Conservation (phyloP, 2,888 invertebrate genomes). For the Drosophila setosimentum region DNA sequence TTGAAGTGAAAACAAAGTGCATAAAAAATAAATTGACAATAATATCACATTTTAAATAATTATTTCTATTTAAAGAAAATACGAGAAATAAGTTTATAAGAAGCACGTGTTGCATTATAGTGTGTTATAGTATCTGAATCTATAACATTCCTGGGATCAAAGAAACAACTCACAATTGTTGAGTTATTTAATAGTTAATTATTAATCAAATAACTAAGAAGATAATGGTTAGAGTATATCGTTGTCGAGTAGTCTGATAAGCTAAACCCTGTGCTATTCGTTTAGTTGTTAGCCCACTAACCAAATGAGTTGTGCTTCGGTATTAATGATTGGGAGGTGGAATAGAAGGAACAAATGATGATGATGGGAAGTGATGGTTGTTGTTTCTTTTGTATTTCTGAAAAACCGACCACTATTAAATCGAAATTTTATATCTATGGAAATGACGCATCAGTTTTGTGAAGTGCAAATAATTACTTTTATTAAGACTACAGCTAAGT, state of each 20-base stretch:
- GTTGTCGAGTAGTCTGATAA: background rate
- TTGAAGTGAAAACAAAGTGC: background rate
- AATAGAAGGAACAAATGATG: slow-evolving; percentile 9
- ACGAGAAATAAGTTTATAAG: background rate
- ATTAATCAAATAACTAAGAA: background rate
- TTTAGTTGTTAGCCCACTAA: background rate
- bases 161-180: background rate
- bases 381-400: slow-evolving; percentile 12
- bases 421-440: slow-evolving; percentile 5
- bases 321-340: slow-evolving; percentile 1
- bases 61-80: background rate
- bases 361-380: background rate
- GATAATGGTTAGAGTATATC: background rate
- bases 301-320: slow-evolving; percentile 2
- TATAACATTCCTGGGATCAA: background rate
- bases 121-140: background rate
- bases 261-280: background rate
- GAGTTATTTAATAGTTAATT: background rate
- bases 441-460: slow-evolving; percentile 56
- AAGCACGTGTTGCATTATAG: background rate
- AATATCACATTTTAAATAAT: background rate
- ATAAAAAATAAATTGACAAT: background rate
- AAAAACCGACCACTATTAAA: background rate
- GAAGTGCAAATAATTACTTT: slow-evolving; percentile 19
- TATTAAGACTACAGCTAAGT: slow-evolving; percentile 13